Evolutionary conservation across 2,888 invertebrate genomes (phyloP), one percentile per base, ranked within the genome.

Genomic region (Trachelus troglodyta): DNA sequence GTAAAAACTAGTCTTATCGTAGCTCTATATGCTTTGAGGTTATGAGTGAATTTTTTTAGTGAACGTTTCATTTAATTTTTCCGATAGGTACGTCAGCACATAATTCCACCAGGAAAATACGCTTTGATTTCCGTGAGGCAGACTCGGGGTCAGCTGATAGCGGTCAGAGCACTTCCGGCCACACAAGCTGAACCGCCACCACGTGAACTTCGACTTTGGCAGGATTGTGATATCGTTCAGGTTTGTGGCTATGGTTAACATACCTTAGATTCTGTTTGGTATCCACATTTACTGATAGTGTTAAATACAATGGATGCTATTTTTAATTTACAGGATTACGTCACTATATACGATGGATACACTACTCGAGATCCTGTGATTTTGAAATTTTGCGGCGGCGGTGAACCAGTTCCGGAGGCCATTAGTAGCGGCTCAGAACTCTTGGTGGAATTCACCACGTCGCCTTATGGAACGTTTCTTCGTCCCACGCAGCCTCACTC

Each of bases 371-470:
- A 97, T 92, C 97, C 97, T 33, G 95, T 97, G 83, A 95, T 98
- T 87, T 92, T 97, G 85, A 96, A 97, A 92, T 98, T 98, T 92
- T 98, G 98, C 89, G 97, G 97, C 12, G 97, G 97, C 74, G 97
- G 97, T 69, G 96, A 97, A 87, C 94, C 96, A 4, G 96, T 97
- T 77, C 97, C 97, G 15, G 95, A 96, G 89, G 95, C 97, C 56
- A 95, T 96, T 85, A 97, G 97, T 83, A 97, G 97, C 89, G 97
- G 97, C 0, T 96, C 97, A 80, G 97, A 97, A 92, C 93, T 98
- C 85, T 93, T 98, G 83, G 97, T 98, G 37, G 97, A 97, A 92
- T 97, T 98, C 91, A 96, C 96, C 80, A 97, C 97, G 73, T 97
- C 97, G 33, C 96, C 97, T 11, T 97, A 95, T 90, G 97, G 97